Conservation (phyloP, 2,888 invertebrate species). For the Chaitophorus viminalis region DNA sequence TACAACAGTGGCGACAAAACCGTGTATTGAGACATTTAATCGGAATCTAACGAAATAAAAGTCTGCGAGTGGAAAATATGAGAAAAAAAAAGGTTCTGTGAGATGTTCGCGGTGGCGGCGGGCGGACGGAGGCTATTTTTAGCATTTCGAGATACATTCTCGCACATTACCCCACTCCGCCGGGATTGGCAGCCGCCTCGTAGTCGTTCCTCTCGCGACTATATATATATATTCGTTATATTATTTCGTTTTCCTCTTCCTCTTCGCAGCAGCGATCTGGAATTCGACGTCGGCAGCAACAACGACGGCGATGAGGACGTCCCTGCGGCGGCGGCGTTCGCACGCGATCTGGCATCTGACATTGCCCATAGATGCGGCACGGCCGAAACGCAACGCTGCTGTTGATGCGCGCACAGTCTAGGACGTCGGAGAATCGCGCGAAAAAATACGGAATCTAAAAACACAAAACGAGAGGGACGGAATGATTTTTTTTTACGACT, state of each 20-base stretch:
- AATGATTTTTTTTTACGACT: background rate
- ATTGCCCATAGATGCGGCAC: conserved; percentile 6
- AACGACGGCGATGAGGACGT: background rate
- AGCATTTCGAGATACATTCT: conserved; percentile 58
- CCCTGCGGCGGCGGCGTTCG: conserved; percentile 19
- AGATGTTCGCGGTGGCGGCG: conserved; percentile 11
- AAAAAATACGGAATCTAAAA: background rate
- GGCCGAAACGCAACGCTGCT: background rate
- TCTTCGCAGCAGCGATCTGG: conserved; percentile 5
- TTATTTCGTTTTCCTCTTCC: conserved; percentile 49
- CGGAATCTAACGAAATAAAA: conserved; percentile 40
- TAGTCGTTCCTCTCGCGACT: conserved; percentile 4
- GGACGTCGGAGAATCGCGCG: background rate
- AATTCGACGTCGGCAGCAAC: conserved; percentile 36
- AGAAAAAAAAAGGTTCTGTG: conserved; percentile 30
- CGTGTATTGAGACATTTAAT: conserved; percentile 1
- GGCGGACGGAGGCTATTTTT: conserved; percentile 51
- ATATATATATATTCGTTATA: conserved; percentile 35
- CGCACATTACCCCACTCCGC: conserved; percentile 18
- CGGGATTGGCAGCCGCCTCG: conserved; percentile 30
- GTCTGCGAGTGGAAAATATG: conserved; percentile 23
- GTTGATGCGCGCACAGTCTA: background rate
- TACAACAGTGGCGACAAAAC: background rate
- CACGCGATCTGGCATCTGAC: conserved; percentile 41
- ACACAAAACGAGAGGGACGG: background rate